These are phyloP conservation scores for Aphelinus atriplicis DNA, from an alignment of 1,140 invertebrate species.

Conservation along the genomic window DNA sequence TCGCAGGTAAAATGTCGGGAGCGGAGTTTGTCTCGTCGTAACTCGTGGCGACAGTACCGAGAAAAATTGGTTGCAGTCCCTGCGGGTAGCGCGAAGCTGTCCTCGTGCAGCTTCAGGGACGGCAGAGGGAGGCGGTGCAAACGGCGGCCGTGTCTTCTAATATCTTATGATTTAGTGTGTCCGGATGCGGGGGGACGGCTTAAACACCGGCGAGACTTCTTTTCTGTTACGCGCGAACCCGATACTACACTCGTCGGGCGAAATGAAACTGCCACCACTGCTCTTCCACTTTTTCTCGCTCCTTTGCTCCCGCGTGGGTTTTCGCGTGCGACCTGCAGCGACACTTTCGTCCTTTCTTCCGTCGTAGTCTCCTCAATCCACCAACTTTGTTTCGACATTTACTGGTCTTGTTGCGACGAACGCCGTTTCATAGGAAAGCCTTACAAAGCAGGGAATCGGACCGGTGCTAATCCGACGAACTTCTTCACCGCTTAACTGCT, in stretches of 20 bases:
- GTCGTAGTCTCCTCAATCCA: slow-evolving; percentile 32
- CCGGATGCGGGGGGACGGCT: slow-evolving; percentile 53
- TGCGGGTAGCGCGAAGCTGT: slow-evolving; percentile 28
- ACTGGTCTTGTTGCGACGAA: slow-evolving; percentile 44
- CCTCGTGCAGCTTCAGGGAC: slow-evolving; percentile 39
- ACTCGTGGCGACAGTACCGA: slow-evolving; percentile 57
- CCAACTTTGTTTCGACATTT: slow-evolving; percentile 4
- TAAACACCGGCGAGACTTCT: slow-evolving; percentile 50
- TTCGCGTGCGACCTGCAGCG: background rate
- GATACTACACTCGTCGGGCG: slow-evolving; percentile 46
- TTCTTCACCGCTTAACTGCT: slow-evolving; percentile 48
- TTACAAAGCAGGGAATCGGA: background rate
- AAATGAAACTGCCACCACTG: slow-evolving; percentile 59
- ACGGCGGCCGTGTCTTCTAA: slow-evolving; percentile 52
- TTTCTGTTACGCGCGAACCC: slow-evolving; percentile 40
- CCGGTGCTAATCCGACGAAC: slow-evolving; percentile 50
- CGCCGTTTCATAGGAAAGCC: slow-evolving; percentile 37
- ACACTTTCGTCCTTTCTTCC: slow-evolving; percentile 21
- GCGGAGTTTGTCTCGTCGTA: slow-evolving; percentile 54
- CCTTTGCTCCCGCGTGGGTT: slow-evolving; percentile 17
- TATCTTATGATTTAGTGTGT: slow-evolving; percentile 64
- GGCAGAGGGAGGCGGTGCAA: slow-evolving; percentile 43
- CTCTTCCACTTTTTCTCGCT: slow-evolving; percentile 32
- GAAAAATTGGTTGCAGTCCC: slow-evolving; percentile 59
- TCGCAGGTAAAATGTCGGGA: too few species aligned